phyloP scores from a whole-genome alignment of 1,140 invertebrate species.

The Drosophila varians region DNA sequence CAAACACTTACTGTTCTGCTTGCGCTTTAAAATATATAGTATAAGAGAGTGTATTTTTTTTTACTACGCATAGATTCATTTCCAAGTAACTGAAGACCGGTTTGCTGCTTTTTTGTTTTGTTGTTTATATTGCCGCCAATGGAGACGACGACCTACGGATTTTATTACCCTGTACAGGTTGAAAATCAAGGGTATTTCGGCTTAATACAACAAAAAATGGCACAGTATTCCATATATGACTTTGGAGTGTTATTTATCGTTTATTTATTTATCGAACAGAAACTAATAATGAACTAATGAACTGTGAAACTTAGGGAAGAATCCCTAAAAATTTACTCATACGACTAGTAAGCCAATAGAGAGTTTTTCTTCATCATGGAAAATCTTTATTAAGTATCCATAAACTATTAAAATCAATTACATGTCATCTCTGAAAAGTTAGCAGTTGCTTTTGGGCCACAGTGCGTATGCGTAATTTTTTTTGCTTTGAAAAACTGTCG shows the following conservation, averaged over 20 bases:
- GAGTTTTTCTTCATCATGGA: background rate
- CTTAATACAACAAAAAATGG: slow-evolving; percentile 12
- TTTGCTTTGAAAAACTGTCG: background rate
- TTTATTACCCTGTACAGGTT: slow-evolving; percentile 31
- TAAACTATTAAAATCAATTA: no score
- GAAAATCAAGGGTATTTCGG: slow-evolving; percentile 6
- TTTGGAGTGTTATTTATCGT: background rate
- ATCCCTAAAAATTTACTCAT: background rate
- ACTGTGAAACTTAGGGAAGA: background rate
- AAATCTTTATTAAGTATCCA: no score
- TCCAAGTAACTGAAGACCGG: slow-evolving; percentile 72
- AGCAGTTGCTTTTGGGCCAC: background rate
- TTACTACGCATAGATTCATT: slow-evolving; percentile 59
- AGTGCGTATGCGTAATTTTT: background rate
- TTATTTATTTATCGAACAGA: background rate
- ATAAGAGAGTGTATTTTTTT: slow-evolving; percentile 22
- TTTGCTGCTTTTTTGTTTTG: slow-evolving; percentile 39
- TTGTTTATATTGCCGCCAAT: slow-evolving; percentile 33
- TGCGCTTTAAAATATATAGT: slow-evolving; percentile 34
- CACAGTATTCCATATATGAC: background rate
- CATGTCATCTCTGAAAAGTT: no score
- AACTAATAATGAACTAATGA: background rate
- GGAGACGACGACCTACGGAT: slow-evolving; percentile 63
- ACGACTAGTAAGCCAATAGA: background rate
- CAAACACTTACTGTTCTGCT: slow-evolving; percentile 71